Percentiles rank a stretch among this genome's conserved stretches.
Evolutionary conservation across 2,797 vertebrate genomes (phyloP).

Genomic region (Ataeniobius toweri): DNA sequence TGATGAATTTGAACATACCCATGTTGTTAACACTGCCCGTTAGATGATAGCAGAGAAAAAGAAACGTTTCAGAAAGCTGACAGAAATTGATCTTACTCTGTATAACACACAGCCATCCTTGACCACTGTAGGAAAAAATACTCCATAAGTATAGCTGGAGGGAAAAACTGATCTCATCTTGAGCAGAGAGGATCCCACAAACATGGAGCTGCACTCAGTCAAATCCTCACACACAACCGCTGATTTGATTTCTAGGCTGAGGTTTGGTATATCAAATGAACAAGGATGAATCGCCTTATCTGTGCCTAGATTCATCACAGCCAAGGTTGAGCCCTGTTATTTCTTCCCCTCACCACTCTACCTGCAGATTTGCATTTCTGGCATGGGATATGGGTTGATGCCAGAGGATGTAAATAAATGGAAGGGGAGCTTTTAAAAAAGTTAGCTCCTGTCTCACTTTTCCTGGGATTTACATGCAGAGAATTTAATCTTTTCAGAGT

Average conservation of each 20-base stretch:
- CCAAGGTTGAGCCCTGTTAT: conserved; percentile 61
- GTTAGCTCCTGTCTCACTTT: conserved; percentile 51
- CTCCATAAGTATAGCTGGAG: conserved; percentile 5
- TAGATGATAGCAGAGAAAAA: neutral
- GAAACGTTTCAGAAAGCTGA: conserved; percentile 25
- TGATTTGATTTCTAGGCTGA: conserved; percentile 57
- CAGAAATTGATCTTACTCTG: conserved; percentile 50
- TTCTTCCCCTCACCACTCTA: conserved; percentile 24
- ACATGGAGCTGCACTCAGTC: conserved; percentile 48
- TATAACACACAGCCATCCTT: conserved; percentile 33
- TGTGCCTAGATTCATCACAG: conserved; percentile 61
- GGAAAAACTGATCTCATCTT: conserved; percentile 40
- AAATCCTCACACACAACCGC: conserved; percentile 56
- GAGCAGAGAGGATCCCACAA: conserved; percentile 29
- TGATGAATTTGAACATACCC: neutral
- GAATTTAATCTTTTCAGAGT: conserved; percentile 45
- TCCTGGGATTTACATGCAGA: conserved; percentile 47
- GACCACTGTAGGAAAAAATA: conserved; percentile 6
- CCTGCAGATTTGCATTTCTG: conserved; percentile 70
- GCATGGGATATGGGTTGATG: conserved; percentile 46
- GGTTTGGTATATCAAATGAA: conserved; percentile 56
- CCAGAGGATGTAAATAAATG: conserved; percentile 61
- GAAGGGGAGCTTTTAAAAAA: conserved; percentile 27
- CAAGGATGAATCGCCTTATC: conserved; percentile 69
- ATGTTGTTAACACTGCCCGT: conserved; percentile 1